A percentile compares a stretch with the other conserved stretches of the same genome.
These are phyloP conservation scores for Ectropis crepuscularia DNA, from an alignment of 2,888 invertebrate species.

Conservation along the genomic window DNA sequence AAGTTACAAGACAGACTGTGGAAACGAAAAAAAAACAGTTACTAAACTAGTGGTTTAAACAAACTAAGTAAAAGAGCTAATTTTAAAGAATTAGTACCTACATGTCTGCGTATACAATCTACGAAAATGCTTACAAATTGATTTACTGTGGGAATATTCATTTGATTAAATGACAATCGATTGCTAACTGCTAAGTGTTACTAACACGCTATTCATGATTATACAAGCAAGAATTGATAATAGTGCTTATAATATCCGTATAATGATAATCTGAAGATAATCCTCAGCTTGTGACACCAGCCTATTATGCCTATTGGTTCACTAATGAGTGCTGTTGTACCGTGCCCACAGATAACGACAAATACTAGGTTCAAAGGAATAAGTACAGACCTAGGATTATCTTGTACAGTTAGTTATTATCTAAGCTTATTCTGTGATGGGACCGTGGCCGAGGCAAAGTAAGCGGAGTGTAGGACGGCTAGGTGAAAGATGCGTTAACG, in stretches of 20 bases:
- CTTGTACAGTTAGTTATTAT: no score
- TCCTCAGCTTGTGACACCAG: slow-evolving; percentile 13
- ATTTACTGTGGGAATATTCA: slow-evolving; percentile 4
- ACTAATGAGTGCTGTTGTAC: slow-evolving; percentile 9
- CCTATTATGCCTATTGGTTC: slow-evolving; percentile 14
- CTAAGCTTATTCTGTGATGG: no score
- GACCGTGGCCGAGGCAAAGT: no score
- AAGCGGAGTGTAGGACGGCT: no score
- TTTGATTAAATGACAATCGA: slow-evolving; percentile 4
- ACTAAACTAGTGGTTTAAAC: no score
- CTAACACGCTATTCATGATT: slow-evolving; percentile 9
- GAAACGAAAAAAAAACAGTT: no score
- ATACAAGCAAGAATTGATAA: slow-evolving; percentile 15
- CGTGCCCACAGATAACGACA: background rate
- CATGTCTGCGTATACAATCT: no score
- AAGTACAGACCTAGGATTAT: no score
- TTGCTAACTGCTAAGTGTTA: slow-evolving; percentile 13
- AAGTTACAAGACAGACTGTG: no score
- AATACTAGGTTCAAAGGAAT: background rate
- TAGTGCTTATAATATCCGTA: slow-evolving; percentile 1
- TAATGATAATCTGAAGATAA: slow-evolving; percentile 12
- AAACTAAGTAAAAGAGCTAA: no score
- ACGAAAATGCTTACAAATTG: background rate
- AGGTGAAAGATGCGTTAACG: no score
- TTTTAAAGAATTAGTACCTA: no score